These are phyloP conservation scores for Scleropages formosus DNA, from an alignment of 2,797 vertebrate species.

Conservation along the genomic window DNA sequence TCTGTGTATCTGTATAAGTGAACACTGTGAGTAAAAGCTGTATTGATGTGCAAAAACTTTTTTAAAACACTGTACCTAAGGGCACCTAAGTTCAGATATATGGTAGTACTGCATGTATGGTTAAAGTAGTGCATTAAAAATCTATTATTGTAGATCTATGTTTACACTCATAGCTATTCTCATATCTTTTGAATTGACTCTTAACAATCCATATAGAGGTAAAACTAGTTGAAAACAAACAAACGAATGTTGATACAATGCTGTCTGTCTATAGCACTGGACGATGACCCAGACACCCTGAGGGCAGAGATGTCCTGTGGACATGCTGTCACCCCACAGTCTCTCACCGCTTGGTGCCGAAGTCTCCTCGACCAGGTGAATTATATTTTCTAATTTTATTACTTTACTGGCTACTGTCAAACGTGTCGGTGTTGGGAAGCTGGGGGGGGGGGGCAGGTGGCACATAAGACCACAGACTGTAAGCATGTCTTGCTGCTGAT, in stretches of 20 bases:
- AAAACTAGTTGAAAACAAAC: not conserved
- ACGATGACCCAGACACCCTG: slow-evolving; percentile 53
- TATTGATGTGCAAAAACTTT: not conserved
- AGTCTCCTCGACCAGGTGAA: slow-evolving; percentile 65
- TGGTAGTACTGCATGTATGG: not conserved
- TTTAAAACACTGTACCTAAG: not conserved
- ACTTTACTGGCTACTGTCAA: not conserved
- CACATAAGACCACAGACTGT: too few relatives aligned
- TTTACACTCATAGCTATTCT: not conserved
- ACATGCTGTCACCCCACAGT: slow-evolving; percentile 64
- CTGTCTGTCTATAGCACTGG: slow-evolving; percentile 47
- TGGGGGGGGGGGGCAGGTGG: too few relatives aligned
- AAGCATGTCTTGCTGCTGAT: too few relatives aligned
- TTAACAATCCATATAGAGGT: not conserved
- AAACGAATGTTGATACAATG: not conserved
- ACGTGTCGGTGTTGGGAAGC: too few relatives aligned
- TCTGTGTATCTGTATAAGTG: not conserved
- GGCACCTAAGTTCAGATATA: not conserved
- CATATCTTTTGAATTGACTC: not conserved
- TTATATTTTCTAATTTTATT: not conserved
- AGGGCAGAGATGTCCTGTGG: slow-evolving; percentile 66
- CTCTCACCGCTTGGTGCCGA: slow-evolving; percentile 65
- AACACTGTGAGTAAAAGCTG: not conserved
- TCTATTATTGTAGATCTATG: not conserved
- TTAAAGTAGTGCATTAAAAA: not conserved